Evolutionary conservation across 2,113 vertebrate species (phyloP), one percentile per base, ranked within the genome.

Genomic region (Pseudolaguvia tuberculata): DNA sequence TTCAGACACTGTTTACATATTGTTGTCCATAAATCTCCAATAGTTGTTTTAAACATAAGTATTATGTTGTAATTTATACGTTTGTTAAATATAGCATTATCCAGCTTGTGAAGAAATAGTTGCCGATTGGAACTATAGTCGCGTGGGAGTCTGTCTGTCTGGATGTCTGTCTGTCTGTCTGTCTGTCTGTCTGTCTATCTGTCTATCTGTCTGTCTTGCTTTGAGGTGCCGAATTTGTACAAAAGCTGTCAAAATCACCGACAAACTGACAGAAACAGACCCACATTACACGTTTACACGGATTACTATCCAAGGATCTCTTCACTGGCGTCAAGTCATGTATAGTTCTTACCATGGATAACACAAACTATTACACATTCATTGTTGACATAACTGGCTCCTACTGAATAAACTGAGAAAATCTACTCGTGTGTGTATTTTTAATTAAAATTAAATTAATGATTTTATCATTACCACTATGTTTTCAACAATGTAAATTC

Each of bases 231-330:
- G 58, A 27, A 55, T 66, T 29, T 51, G 12, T 7, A 21, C 21
- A 59, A 75, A 55, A 1, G 47, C 4, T 58, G n/a, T 51, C 13
- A 68, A 29, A 62, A 51, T 65, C 21, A 56, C 29, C 55, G 5
- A 65, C 72, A 57, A 45, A 70, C 25, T 31, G 5, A 69, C 50
- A 62, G 18, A 52, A 62, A 66, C 39, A 83, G 84, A 85, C 85
- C 86, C 79, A 74, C 85, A 90, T 88, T 90, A 90, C 89, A 90
- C 83, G 75, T 87, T 89, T 85, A 86, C 85, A 86, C 29, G 81
- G 51, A 21, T 66, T 50, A 70, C 51, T 58, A 78, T 65, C 42
- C 78, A 62, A 70, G 29, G 29, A 18, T 12, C 56, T 29, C 68
- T 73, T 77, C 39, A 65, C 75, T 76, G 35, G 39, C 50, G 42